Percentiles rank a stretch among this genome's conserved stretches.
Evolutionary conservation across 2,888 invertebrate genomes (phyloP).

Genomic region (Amphipyra tragopoginis): DNA sequence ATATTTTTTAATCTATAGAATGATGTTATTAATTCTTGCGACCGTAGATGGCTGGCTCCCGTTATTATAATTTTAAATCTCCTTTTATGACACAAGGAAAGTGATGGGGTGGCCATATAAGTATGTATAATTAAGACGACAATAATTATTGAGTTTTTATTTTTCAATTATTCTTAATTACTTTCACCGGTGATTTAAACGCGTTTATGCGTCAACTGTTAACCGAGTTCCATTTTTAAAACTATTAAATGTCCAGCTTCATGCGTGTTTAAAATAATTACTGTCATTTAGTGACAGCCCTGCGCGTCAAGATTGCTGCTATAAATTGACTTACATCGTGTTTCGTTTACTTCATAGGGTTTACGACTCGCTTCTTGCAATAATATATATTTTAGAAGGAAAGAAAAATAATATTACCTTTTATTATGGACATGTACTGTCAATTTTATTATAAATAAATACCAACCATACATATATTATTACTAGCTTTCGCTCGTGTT

Average conservation of each 20-base stretch:
- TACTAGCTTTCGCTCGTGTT: no score
- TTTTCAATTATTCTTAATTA: background rate
- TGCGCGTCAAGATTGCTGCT: slow-evolving; percentile 2
- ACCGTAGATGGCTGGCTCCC: background rate
- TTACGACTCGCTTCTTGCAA: background rate
- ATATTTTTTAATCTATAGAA: background rate
- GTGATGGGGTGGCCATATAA: background rate
- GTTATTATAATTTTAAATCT: slow-evolving; percentile 5
- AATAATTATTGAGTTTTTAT: background rate
- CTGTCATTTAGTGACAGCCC: slow-evolving; percentile 5
- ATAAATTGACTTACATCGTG: background rate
- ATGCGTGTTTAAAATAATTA: slow-evolving; percentile 4
- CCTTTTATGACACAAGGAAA: slow-evolving; percentile 1
- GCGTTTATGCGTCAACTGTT: background rate
- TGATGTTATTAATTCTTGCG: background rate
- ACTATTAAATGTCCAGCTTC: background rate
- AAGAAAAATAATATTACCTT: no score
- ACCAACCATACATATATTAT: background rate
- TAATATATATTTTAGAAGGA: no score
- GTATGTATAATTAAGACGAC: slow-evolving; percentile 2
- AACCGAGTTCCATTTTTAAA: slow-evolving; percentile 12
- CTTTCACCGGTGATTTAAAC: slow-evolving; percentile 5
- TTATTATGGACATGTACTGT: no score
- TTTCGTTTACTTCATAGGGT: slow-evolving; percentile 2
- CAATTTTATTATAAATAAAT: slow-evolving; percentile 19